phyloP scores from a whole-genome alignment of 35 echinoderm and acorn worm genomes.

The Ophiothrix spiculata region DNA sequence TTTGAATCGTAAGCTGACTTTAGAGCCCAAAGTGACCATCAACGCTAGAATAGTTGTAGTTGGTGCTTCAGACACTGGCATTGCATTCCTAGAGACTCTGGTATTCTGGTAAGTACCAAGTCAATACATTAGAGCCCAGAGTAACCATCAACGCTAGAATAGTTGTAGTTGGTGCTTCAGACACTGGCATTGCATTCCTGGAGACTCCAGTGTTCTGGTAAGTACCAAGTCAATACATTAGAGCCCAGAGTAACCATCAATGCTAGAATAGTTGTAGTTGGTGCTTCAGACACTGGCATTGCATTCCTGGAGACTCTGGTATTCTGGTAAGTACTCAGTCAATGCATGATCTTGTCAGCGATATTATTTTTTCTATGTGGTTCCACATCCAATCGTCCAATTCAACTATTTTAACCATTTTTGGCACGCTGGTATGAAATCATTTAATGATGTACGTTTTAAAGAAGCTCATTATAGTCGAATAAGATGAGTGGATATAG shows the following conservation, averaged over 20 bases:
- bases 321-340: constrained; percentile 86
- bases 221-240: no score
- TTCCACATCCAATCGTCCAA: background rate
- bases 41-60: constrained; percentile 95
- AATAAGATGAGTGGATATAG: no score
- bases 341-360: no score
- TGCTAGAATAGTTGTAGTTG: constrained; percentile 87
- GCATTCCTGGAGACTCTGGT: constrained; percentile 85
- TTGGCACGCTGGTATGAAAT: no score
- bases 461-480: no score
- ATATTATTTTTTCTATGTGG: no score
- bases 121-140: constrained; percentile 93
- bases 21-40: constrained; percentile 97
- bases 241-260: constrained; percentile 97
- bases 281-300: constrained; percentile 82
- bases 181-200: constrained; percentile 84
- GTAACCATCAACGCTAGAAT: constrained; percentile 94
- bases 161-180: constrained; percentile 90
- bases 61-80: constrained; percentile 83
- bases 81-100: constrained; percentile 88
- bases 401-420: no score
- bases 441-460: no score
- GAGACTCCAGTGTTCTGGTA: constrained; percentile 90
- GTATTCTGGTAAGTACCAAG: no score
- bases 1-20: constrained; percentile 92